Evolutionary conservation across 2,797 vertebrate genomes (phyloP), one percentile per base, ranked within the genome.

Genomic region (Phrynocephalus forsythii): DNA sequence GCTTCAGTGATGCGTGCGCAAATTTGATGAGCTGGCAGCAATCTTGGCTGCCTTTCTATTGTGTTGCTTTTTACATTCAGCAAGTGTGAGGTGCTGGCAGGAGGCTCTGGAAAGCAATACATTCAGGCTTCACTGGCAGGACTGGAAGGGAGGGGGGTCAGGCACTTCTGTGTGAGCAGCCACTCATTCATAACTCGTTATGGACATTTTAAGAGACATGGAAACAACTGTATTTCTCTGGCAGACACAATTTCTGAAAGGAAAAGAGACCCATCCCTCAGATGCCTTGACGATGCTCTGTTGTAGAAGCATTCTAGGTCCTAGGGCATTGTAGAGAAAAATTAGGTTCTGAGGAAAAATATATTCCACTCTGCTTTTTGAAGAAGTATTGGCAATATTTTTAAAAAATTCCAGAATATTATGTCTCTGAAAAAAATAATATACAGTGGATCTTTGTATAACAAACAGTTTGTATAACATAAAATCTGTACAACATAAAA

Each of bases 41-140:
- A 80, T 24, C 24, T 87, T 83, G 88, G 48, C 69, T 82, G 22
- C 26, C 79, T 82, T 82, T 86, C 82, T 76, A 67, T 83, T 87
- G 48, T 79, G 83, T 44, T 84, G 82, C 68, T 85, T 81, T 87
- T 85, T 81, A 87, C 87, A 83, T 85, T 33, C 87, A 90, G 86
- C 0, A 0, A 92, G 18, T 63, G 80, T 44, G 82, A 79, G 82
- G 52, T 44, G 90, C 68, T 86, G 48, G 86, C 86, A 90, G 69
- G 66, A 80, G 63, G 56, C 63, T 90, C 28, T 0, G 85, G 20
- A 73, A 87, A 81, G 22, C 1, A 8, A 89, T 52, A 60, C 75
- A 83, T 50, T 69, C 50, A 10, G 52, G 8, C 52, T 13, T 44
- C 71, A 69, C 38, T 78, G 82, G 83, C 78, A 56, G 77, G 0